phyloP scores from a whole-genome alignment of 2,888 invertebrate species.

The Ennomos erosarius region DNA sequence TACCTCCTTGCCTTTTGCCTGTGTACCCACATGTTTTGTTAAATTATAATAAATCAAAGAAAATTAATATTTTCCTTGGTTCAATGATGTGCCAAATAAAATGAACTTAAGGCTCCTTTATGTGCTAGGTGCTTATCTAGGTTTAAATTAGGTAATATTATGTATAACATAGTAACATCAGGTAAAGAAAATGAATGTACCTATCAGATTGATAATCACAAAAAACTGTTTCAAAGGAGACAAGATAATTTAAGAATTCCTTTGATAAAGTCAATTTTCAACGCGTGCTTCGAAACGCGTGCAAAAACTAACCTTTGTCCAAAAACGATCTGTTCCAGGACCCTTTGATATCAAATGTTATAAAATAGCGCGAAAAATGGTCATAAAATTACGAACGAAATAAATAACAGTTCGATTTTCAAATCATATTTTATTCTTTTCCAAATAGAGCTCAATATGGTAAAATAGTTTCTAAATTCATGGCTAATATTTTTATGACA shows the following conservation, averaged over 20 bases:
- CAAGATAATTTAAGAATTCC: slow-evolving; percentile 48
- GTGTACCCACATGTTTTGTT: too few relatives aligned
- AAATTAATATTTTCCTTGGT: too few relatives aligned
- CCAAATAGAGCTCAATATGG: slow-evolving; percentile 25
- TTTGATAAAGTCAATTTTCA: slow-evolving; percentile 57
- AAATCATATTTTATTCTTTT: slow-evolving; percentile 9
- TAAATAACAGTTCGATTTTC: slow-evolving; percentile 10
- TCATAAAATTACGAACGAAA: slow-evolving; percentile 48
- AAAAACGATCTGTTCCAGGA: slow-evolving; percentile 49
- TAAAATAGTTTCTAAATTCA: not conserved
- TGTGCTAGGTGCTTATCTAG: too few relatives aligned
- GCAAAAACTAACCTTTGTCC: slow-evolving; percentile 63
- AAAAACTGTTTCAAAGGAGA: slow-evolving; percentile 34
- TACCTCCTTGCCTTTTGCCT: too few relatives aligned
- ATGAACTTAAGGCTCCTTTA: too few relatives aligned
- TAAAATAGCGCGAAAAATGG: slow-evolving; percentile 59
- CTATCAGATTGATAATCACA: slow-evolving; percentile 9
- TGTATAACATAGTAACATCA: too few relatives aligned
- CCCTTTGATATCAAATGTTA: slow-evolving; percentile 65
- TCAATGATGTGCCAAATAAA: too few relatives aligned
- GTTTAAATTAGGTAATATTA: too few relatives aligned
- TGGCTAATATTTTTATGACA: slow-evolving; percentile 11
- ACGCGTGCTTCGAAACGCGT: slow-evolving; percentile 73
- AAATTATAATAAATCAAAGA: too few relatives aligned
- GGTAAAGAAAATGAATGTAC: too few relatives aligned